A percentile compares a stretch with the other conserved stretches of the same genome.
Conservation (phyloP, 2,888 invertebrate species). For the Ischnus inquisitorius region DNA sequence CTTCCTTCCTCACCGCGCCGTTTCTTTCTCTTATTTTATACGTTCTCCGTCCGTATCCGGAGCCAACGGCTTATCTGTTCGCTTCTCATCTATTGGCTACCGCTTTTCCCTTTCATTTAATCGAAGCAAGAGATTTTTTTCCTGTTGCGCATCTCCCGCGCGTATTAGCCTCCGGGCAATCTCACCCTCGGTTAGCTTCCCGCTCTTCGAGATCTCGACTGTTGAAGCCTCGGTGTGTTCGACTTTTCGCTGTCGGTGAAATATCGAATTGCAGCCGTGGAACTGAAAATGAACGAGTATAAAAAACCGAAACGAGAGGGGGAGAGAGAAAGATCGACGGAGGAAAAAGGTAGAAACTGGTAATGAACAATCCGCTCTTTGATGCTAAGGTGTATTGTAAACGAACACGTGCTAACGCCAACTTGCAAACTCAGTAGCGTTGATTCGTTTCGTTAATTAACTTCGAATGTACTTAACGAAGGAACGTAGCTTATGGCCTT, state of each 20-base stretch:
- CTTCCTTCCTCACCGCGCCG: slow-evolving; percentile 1
- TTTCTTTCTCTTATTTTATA: slow-evolving; percentile 1
- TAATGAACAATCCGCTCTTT: slow-evolving; percentile 51
- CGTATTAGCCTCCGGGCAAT: slow-evolving; percentile 46
- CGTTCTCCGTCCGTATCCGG: slow-evolving; percentile 5
- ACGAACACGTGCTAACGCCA: slow-evolving; percentile 27
- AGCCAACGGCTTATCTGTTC: slow-evolving; percentile 49
- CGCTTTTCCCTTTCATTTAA: slow-evolving; percentile 37
- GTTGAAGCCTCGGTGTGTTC: not conserved
- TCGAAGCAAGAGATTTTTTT: slow-evolving; percentile 51
- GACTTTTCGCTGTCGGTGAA: slow-evolving; percentile 42
- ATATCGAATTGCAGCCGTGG: slow-evolving; percentile 27
- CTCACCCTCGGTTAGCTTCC: slow-evolving; percentile 30
- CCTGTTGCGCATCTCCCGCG: slow-evolving; percentile 53
- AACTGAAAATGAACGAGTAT: not conserved
- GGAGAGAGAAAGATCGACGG: not conserved
- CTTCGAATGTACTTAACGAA: slow-evolving; percentile 65
- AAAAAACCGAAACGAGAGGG: slow-evolving; percentile 15
- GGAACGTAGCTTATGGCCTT: slow-evolving; percentile 11
- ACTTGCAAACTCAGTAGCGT: slow-evolving; percentile 11
- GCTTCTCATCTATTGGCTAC: slow-evolving; percentile 41
- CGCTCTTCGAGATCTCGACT: not conserved
- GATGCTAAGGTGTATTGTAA: slow-evolving; percentile 31
- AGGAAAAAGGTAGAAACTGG: slow-evolving; percentile 24
- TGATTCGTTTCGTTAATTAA: slow-evolving; percentile 69